Evolutionary conservation across 2,888 invertebrate genomes (phyloP).

Genomic region (Phyto melanocephala): DNA sequence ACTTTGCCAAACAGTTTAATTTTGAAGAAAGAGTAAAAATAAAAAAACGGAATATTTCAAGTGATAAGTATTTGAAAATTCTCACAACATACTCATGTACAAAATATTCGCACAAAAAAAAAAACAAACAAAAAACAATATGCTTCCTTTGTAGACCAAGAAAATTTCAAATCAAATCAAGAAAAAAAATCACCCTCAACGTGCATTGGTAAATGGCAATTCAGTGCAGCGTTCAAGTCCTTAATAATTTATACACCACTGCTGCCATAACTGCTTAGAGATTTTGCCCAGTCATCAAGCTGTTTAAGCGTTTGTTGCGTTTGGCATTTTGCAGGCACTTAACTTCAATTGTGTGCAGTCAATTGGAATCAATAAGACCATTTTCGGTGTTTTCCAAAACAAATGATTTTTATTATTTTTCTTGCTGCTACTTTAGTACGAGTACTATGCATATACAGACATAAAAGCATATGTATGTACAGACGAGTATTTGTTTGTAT

Average conservation of each 20-base stretch:
- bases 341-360: slow-evolving; percentile 78
- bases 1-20: slow-evolving; percentile 6
- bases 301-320: slow-evolving; percentile 58
- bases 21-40: slow-evolving; percentile 22
- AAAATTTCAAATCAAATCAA: slow-evolving; percentile 9
- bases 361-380: slow-evolving; percentile 78
- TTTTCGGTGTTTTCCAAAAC: slow-evolving; percentile 74
- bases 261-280: slow-evolving; percentile 24
- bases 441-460: neutral
- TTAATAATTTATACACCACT: slow-evolving; percentile 31
- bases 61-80: slow-evolving; percentile 63
- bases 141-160: slow-evolving; percentile 39
- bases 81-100: slow-evolving; percentile 49
- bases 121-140: slow-evolving; percentile 20
- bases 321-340: slow-evolving; percentile 75
- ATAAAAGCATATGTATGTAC: neutral
- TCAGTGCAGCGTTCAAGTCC: slow-evolving; percentile 35
- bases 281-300: slow-evolving; percentile 59
- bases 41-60: slow-evolving; percentile 20
- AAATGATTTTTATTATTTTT: slow-evolving; percentile 46
- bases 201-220: slow-evolving; percentile 6
- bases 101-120: slow-evolving; percentile 9
- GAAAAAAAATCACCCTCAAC: slow-evolving; percentile 55
- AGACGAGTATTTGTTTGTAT: neutral
- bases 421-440: neutral